Evolutionary conservation across 2,113 vertebrate genomes (phyloP).

Genomic region (Marmota monax): DNA sequence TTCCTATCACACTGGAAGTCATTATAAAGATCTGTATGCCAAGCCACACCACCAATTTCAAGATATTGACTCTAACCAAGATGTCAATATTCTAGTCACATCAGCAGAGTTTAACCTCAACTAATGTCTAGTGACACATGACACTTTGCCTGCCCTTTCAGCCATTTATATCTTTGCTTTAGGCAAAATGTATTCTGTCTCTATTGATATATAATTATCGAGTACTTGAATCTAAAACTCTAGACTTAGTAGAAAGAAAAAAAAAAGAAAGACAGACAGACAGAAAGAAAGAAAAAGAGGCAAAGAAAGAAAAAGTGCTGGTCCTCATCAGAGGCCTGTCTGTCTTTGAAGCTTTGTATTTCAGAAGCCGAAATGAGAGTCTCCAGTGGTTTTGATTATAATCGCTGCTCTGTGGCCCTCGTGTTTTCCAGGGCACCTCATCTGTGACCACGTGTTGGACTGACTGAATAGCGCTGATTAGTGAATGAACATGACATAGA

Average conservation of each 20-base stretch:
- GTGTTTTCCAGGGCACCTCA: conserved; percentile 72
- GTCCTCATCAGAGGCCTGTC: conserved; percentile 1
- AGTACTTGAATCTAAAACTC: conserved; percentile 49
- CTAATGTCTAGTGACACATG: conserved; percentile 63
- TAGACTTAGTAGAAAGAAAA: not conserved
- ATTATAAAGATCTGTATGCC: conserved; percentile 69
- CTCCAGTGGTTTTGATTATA: conserved; percentile 77
- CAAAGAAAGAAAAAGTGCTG: not conserved
- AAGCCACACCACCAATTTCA: conserved; percentile 60
- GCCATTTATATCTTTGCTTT: conserved; percentile 65
- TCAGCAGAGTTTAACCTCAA: conserved; percentile 60
- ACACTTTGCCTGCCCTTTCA: conserved; percentile 59
- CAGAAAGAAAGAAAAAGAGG: too few relatives aligned
- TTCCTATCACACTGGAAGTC: not conserved
- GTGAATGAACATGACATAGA: conserved; percentile 76
- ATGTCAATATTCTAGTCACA: conserved; percentile 74
- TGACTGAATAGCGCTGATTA: conserved; percentile 80
- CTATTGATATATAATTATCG: conserved; percentile 56
- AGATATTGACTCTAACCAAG: conserved; percentile 65
- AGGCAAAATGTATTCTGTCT: conserved; percentile 54
- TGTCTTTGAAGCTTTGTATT: conserved; percentile 66
- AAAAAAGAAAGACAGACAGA: not conserved
- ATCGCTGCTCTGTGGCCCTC: conserved; percentile 56
- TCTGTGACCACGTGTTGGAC: conserved; percentile 64
- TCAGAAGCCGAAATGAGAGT: conserved; percentile 64